phyloP scores from a whole-genome alignment of 2,888 invertebrate genomes.

The Acanthosepion lycidas region DNA sequence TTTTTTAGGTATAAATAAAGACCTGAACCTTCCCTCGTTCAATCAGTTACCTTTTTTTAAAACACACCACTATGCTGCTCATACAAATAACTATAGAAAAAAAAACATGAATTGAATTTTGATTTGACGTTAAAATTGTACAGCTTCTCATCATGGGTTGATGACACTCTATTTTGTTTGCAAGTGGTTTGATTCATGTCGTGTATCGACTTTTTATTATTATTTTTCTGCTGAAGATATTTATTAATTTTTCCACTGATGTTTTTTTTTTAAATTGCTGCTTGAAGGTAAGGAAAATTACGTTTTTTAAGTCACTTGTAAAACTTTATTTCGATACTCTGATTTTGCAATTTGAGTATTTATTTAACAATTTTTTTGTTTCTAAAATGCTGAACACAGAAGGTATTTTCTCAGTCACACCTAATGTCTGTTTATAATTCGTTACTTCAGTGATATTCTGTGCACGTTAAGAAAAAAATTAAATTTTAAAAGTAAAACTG shows the following conservation, averaged over 20 bases:
- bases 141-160: too few relatives aligned
- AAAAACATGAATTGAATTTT: background rate
- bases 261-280: background rate
- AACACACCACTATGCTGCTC: background rate
- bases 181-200: background rate
- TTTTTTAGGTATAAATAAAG: background rate
- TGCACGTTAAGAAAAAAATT: too few relatives aligned
- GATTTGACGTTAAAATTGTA: too few relatives aligned
- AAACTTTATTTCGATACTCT: too few relatives aligned
- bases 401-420: too few relatives aligned
- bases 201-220: background rate
- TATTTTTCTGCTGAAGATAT: background rate
- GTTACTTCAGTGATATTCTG: too few relatives aligned
- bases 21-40: background rate
- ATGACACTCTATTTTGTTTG: background rate
- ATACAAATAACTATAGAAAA: background rate
- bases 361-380: too few relatives aligned
- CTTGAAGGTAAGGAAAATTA: background rate
- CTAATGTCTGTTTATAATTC: too few relatives aligned
- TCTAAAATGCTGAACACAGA: too few relatives aligned
- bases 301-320: background rate
- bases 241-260: background rate
- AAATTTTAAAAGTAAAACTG: too few relatives aligned
- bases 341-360: too few relatives aligned
- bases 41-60: too few relatives aligned